A percentile compares a stretch with the other conserved stretches of the same genome.
Evolutionary conservation across 2,888 invertebrate genomes (phyloP).

Genomic region (Glyphotaelius pellucidus): DNA sequence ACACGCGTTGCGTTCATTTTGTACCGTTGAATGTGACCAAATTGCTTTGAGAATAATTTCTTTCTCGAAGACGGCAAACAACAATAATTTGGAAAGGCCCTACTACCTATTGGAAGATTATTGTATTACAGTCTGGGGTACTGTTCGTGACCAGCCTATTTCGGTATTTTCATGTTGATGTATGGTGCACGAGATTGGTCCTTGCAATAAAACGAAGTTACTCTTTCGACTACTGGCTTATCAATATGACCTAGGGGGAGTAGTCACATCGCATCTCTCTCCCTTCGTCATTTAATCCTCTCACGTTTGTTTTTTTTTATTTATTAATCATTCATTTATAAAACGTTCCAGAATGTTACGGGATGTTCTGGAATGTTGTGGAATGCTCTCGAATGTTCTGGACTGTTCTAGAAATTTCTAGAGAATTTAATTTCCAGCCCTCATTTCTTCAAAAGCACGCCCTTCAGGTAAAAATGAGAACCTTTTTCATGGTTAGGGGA

Average conservation of each 20-base stretch:
- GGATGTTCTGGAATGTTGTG: too few relatives aligned
- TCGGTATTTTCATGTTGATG: constrained; percentile 45
- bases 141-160: constrained; percentile 54
- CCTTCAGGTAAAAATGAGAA: too few relatives aligned
- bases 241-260: not conserved
- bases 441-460: too few relatives aligned
- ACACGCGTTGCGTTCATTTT: not conserved
- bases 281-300: too few relatives aligned
- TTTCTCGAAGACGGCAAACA: not conserved
- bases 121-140: constrained; percentile 35
- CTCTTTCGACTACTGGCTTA: not conserved
- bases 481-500: too few relatives aligned
- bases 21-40: constrained; percentile 30
- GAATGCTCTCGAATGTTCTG: too few relatives aligned
- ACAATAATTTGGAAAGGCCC: constrained; percentile 1
- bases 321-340: too few relatives aligned
- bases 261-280: not conserved
- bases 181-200: not conserved
- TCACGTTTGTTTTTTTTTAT: too few relatives aligned
- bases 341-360: too few relatives aligned
- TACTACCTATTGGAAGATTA: constrained; percentile 3
- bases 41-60: constrained; percentile 26
- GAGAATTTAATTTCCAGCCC: too few relatives aligned
- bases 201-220: not conserved
- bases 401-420: too few relatives aligned